These are phyloP conservation scores for Drosophila subsilvestris DNA, from an alignment of 2,888 invertebrate genomes.

Conservation along the genomic window DNA sequence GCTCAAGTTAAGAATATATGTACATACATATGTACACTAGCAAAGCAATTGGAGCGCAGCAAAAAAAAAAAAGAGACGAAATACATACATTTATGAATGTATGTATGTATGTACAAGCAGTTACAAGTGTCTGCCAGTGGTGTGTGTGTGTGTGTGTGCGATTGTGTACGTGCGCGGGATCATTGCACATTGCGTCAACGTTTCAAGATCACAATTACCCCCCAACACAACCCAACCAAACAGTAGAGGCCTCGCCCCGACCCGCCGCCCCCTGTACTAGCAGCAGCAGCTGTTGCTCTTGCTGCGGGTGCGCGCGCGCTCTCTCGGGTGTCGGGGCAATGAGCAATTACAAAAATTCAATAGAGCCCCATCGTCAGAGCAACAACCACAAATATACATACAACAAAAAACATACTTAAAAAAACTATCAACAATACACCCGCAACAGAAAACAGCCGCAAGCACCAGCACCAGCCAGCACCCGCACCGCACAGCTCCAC, in stretches of 20 bases:
- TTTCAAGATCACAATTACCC: slow-evolving; percentile 70
- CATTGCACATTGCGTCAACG: slow-evolving; percentile 79
- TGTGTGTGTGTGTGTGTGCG: slow-evolving; percentile 35
- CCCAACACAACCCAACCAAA: background rate
- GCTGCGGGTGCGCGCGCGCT: slow-evolving; percentile 7
- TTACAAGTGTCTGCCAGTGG: slow-evolving; percentile 10
- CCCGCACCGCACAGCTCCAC: background rate
- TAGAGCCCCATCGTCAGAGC: slow-evolving; percentile 40
- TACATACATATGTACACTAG: slow-evolving; percentile 48
- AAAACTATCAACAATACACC: slow-evolving; percentile 36
- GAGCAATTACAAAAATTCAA: slow-evolving; percentile 62
- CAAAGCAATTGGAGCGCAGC: slow-evolving; percentile 71
- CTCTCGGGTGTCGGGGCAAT: slow-evolving; percentile 41
- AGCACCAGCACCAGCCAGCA: slow-evolving; percentile 10
- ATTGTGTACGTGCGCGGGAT: slow-evolving; percentile 66
- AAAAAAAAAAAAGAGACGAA: slow-evolving; percentile 56
- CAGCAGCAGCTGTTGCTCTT: slow-evolving; percentile 37
- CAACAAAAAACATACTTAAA: slow-evolving; percentile 2
- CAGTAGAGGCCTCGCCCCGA: slow-evolving; percentile 1
- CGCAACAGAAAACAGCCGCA: slow-evolving; percentile 32
- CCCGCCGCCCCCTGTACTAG: background rate
- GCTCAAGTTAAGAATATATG: slow-evolving; percentile 65
- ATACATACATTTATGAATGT: slow-evolving; percentile 29
- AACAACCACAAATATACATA: slow-evolving; percentile 3
- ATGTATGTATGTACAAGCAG: slow-evolving; percentile 27